Conservation (phyloP, 1,140 invertebrate species). For the Drosophila ambigua region DNA sequence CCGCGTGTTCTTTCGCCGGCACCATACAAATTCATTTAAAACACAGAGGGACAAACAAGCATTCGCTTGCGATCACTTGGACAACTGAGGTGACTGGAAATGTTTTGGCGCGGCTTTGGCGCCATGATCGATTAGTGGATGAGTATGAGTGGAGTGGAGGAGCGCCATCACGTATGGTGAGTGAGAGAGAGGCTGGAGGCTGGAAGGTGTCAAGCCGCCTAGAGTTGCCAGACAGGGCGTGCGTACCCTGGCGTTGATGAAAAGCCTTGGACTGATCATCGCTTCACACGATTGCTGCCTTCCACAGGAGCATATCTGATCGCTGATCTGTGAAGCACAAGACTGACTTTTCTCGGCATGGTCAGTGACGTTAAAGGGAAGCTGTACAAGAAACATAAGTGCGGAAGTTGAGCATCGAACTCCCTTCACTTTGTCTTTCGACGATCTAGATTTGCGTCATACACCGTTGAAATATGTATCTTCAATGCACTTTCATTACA, state of each 20-base stretch:
- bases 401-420: slow-evolving; percentile 14
- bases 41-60: slow-evolving; percentile 59
- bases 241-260: slow-evolving; percentile 3
- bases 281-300: slow-evolving; percentile 17
- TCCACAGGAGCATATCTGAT: too few relatives aligned
- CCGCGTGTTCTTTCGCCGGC: slow-evolving; percentile 18
- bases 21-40: slow-evolving; percentile 34
- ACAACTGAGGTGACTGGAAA: slow-evolving; percentile 42
- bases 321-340: too few relatives aligned
- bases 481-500: slow-evolving; percentile 26
- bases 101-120: slow-evolving; percentile 25
- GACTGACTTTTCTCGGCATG: too few relatives aligned
- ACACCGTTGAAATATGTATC: slow-evolving; percentile 1
- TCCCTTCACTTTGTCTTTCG: slow-evolving; percentile 50
- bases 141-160: neutral
- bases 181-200: slow-evolving; percentile 8
- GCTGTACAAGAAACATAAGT: slow-evolving; percentile 20
- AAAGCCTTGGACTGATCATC: slow-evolving; percentile 1
- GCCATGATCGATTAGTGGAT: neutral
- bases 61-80: slow-evolving; percentile 28
- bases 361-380: slow-evolving; percentile 1
- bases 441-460: slow-evolving; percentile 35
- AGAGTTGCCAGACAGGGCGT: slow-evolving; percentile 6
- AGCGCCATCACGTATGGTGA: slow-evolving; percentile 2
- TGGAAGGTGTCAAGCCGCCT: slow-evolving; percentile 8